Evolutionary conservation across 2,797 vertebrate genomes (phyloP), one percentile per base, ranked within the genome.

Genomic region (Hozukius guyotensis): DNA sequence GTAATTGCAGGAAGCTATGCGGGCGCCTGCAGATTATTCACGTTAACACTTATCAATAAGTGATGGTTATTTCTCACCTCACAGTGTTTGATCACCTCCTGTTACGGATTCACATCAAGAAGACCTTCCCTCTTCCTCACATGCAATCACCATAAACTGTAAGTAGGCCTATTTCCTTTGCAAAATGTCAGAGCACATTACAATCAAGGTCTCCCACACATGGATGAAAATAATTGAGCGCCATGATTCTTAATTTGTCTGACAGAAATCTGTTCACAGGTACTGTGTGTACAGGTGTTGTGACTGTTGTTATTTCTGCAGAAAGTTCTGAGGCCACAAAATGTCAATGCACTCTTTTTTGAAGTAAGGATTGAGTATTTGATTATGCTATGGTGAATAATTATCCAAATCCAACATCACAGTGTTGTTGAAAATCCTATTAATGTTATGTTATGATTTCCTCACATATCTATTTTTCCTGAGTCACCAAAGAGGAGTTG

Each of bases 121-220:
- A 52, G 34, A 75, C 62, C 18, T 57, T 70, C n/a, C 22, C 12
- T 65, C 32, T 65, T 52, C 62, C 52, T 61, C 61, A 78, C 55
- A 64, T 66, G 77, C 74, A 87, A 80, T 85, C 71, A 85, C 24
- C 24, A 70, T 59, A 22, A 80, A 81, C 57, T 62, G n/a, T 63
- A 20, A 62, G 20, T 18, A 25, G 59, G 57, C 34, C n/a, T 53
- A 64, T 75, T 81, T 87, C 80, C 60, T 64, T 68, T 46, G 53
- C 52, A 77, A 83, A 86, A 83, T 83, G 84, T 90, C 88, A 89
- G 60, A 56, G 55, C 56, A 36, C 46, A 80, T 90, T 82, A 77
- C 66, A 82, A 88, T 89, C 79, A 87, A 46, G 20, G 53, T 63
- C 69, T 65, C 49, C 20, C 31, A 76, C 75, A 80, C 25, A 79